Evolutionary conservation across 2,113 vertebrate genomes (phyloP).

Genomic region (Piaya cayana): DNA sequence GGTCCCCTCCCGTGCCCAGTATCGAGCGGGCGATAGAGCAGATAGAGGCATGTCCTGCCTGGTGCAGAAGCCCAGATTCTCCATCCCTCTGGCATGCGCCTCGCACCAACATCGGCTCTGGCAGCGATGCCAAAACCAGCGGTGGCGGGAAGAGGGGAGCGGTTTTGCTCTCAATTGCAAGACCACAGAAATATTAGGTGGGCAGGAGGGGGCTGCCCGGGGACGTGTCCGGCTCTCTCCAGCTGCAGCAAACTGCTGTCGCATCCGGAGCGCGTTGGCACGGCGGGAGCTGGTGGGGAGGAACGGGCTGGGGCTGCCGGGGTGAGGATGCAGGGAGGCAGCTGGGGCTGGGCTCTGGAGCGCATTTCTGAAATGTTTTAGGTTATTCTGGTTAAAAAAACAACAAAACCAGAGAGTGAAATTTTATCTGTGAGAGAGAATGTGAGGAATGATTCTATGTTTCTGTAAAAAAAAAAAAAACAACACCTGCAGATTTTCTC

Average conservation of each 20-base stretch:
- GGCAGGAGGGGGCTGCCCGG: not conserved
- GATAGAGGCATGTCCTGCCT: not conserved
- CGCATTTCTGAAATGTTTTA: constrained; percentile 39
- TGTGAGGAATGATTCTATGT: too few species aligned
- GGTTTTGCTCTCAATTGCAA: not conserved
- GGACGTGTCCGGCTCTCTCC: not conserved
- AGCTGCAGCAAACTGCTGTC: not conserved
- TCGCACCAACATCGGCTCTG: not conserved
- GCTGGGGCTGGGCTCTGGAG: not conserved
- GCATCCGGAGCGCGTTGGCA: not conserved
- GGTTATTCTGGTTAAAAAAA: constrained; percentile 36
- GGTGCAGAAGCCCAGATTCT: rapidly evolving
- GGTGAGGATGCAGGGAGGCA: not conserved
- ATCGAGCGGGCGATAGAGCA: rapidly evolving
- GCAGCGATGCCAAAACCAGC: not conserved
- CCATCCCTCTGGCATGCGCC: not conserved
- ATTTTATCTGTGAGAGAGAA: not conserved
- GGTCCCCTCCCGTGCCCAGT: not conserved
- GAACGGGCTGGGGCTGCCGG: not conserved
- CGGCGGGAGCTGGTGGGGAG: rapidly evolving
- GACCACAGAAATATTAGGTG: not conserved
- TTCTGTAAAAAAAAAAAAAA: not conserved
- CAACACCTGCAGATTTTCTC: not conserved
- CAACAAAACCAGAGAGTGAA: constrained; percentile 15
- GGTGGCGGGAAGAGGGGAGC: not conserved